Base-by-base conservation (phyloP, 2,797 vertebrate genomes). In the Tenualosa ilisha region DNA sequence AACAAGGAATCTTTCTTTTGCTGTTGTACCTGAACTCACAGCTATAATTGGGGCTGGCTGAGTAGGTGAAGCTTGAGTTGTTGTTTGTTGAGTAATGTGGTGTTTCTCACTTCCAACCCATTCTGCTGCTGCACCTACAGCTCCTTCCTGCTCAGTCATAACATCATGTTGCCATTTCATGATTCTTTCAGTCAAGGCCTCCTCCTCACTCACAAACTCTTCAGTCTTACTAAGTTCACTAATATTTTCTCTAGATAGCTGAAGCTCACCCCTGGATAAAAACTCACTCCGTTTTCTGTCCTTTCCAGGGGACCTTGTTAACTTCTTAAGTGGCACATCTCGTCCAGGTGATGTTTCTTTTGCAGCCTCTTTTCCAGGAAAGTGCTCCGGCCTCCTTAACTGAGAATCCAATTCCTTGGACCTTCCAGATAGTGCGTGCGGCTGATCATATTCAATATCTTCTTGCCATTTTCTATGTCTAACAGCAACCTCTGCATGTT, bases 111-210 rank as follows among this genome's bases (percentile, higher is more conserved):
- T 86, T 83, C 88, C 88, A 49, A 81, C 89, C 93, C 93, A 94
- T 24, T 89, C 88, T 4, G 94, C 86, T 37, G 91, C 90, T 2
- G 86, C 81, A 43, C 91, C 85, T 75, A 86, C 91, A 53, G 84
- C 46, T 68, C 91, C 90, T 56, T 92, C 90, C 86, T 96, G 95
- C 84, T 95, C 94, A 89, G 92, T 93, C 84, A 93, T 87, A 89
- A 96, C 94, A 68, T 93, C 94, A 85, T 96, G 92, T 82, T 96
- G 96, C 96, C 96, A 96, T 91, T 95, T 94, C 91, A 95, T 95
- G 81, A 96, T 96, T 51, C 95, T 88, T 82, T 95, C 92, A 81
- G 92, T 91, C 81, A 96, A 89, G 37, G 95, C 95, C 81, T 96
- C 94, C 83, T 96, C 93, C 85, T 96, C 95, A 87, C 92, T 95